A percentile compares a stretch with the other conserved stretches of the same genome.
These are phyloP conservation scores for Meloidogyne exigua DNA, from an alignment of 1,140 invertebrate genomes.

Conservation along the genomic window DNA sequence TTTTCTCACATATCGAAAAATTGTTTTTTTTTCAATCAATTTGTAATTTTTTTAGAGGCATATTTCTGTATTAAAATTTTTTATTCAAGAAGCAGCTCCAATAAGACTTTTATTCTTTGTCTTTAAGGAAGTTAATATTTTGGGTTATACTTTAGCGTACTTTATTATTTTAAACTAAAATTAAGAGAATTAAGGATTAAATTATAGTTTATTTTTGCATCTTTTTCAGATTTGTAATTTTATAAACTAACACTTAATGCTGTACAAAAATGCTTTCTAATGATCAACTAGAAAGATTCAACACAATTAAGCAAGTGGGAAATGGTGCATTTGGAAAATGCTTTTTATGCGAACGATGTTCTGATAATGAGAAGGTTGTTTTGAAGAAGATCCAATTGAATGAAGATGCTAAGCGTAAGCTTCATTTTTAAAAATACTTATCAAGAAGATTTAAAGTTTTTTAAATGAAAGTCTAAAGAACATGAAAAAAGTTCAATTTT, in stretches of 20 bases:
- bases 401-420: conserved; percentile 11
- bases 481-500: not conserved
- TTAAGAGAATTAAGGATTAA: too few species aligned
- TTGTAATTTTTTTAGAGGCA: too few species aligned
- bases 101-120: too few species aligned
- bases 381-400: conserved; percentile 18
- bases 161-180: too few species aligned
- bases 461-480: too few species aligned
- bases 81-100: too few species aligned
- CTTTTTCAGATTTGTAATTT: not conserved
- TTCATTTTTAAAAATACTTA: not conserved
- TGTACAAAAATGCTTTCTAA: conserved; percentile 4
- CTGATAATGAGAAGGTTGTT: conserved; percentile 19
- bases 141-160: too few species aligned
- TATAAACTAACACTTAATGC: not conserved
- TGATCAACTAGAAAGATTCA: conserved; percentile 15
- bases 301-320: conserved; percentile 22
- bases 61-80: too few species aligned
- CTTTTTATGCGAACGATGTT: conserved; percentile 26
- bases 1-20: too few species aligned
- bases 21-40: too few species aligned
- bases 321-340: conserved; percentile 33
- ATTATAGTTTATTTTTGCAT: not conserved
- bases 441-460: too few species aligned
- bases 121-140: too few species aligned